phyloP scores from a whole-genome alignment of 2,113 vertebrate genomes.

The Acrocephalus kingi region DNA sequence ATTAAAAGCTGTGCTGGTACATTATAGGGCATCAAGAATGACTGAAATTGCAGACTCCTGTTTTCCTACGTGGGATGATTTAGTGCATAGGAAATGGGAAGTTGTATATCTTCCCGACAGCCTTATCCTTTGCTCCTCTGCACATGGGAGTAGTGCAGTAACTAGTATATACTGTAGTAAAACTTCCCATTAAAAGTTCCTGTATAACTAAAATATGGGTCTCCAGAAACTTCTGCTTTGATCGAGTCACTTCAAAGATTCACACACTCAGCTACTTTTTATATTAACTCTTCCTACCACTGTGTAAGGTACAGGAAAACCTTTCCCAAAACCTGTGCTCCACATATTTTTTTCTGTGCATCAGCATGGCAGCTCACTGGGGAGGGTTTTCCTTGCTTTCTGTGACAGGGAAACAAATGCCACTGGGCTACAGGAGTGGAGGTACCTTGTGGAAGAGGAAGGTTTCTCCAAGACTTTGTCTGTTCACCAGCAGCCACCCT shows the following conservation, averaged over 20 bases:
- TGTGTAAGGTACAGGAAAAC: neutral
- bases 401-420: neutral
- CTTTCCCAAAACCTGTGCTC: neutral
- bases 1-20: neutral
- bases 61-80: neutral
- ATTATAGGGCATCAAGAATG: neutral
- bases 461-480: neutral
- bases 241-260: neutral
- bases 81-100: neutral
- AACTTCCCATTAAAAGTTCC: neutral
- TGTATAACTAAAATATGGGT: neutral
- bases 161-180: neutral
- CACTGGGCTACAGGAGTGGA: accelerated
- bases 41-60: neutral
- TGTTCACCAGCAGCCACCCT: accelerated
- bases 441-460: neutral
- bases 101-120: neutral
- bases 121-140: neutral
- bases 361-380: accelerated
- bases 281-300: neutral
- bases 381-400: neutral
- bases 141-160: neutral
- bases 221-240: neutral
- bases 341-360: neutral
- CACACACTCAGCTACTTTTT: neutral